These are phyloP conservation scores for Pipistrellus pygmaeus DNA, from an alignment of 2,797 vertebrate species.

Conservation along the genomic window DNA sequence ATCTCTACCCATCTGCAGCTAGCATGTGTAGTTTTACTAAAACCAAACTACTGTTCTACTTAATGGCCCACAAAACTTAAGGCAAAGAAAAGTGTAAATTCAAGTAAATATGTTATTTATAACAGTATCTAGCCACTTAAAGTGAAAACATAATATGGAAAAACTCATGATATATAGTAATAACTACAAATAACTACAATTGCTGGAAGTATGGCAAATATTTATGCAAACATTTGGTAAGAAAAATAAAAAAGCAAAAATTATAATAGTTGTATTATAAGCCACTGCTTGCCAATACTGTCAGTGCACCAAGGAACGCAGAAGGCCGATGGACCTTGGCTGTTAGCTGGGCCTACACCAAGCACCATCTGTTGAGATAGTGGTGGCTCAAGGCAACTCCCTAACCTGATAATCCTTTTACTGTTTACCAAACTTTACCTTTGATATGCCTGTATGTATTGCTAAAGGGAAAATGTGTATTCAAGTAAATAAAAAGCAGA, in stretches of 20 bases:
- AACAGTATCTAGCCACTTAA: not conserved
- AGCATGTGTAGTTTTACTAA: not conserved
- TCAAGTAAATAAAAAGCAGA: too few relatives aligned
- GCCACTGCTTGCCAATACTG: too few relatives aligned
- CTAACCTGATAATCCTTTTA: too few relatives aligned
- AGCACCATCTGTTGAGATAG: too few relatives aligned
- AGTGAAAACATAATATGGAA: not conserved
- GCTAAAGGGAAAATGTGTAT: too few relatives aligned
- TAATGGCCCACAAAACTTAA: not conserved
- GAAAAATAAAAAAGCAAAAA: not conserved
- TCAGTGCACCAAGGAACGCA: too few relatives aligned
- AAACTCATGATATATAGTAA: not conserved
- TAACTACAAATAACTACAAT: not conserved
- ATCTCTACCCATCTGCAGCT: not conserved
- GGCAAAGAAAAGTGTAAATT: not conserved
- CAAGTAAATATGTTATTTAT: not conserved
- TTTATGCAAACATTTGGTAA: not conserved
- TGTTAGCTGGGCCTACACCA: too few relatives aligned
- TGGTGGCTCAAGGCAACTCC: too few relatives aligned
- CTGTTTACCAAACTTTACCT: too few relatives aligned
- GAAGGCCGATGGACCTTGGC: too few relatives aligned
- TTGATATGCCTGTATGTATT: too few relatives aligned
- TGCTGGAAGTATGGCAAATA: conserved; percentile 10
- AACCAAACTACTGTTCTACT: not conserved
- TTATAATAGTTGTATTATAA: not conserved